These are phyloP conservation scores for Oreohelix idahoensis DNA, from an alignment of 1,140 invertebrate genomes.

Conservation along the genomic window DNA sequence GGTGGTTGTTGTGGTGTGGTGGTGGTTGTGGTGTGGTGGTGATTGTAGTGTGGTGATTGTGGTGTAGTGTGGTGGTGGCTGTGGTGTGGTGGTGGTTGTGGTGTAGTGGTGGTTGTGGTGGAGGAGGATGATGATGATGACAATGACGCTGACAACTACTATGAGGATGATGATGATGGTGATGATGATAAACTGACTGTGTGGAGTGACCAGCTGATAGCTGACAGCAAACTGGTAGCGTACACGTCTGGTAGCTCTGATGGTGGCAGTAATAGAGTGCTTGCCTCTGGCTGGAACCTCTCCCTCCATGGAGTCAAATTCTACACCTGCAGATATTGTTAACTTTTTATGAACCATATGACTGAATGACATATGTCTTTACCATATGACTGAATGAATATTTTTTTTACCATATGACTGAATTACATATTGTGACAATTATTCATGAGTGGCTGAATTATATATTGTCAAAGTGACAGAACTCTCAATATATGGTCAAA, in stretches of 20 bases:
- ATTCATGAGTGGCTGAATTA: too few species aligned
- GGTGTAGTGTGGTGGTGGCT: background rate
- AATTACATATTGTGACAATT: too few species aligned
- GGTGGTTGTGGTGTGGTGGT: background rate
- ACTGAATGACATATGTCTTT: too few species aligned
- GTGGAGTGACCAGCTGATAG: slow-evolving; percentile 68
- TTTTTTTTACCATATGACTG: too few species aligned
- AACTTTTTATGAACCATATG: too few species aligned
- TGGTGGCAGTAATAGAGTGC: slow-evolving; percentile 60
- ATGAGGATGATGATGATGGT: slow-evolving; percentile 27
- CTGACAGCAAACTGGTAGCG: slow-evolving; percentile 70
- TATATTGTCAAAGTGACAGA: too few species aligned
- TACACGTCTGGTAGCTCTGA: slow-evolving; percentile 62
- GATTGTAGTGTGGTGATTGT: background rate
- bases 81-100: background rate
- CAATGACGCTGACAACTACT: background rate
- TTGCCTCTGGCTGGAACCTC: slow-evolving; percentile 67
- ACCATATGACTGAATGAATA: too few species aligned
- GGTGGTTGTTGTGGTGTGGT: background rate
- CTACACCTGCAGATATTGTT: too few species aligned
- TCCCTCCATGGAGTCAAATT: slow-evolving; percentile 64
- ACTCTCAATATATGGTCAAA: too few species aligned
- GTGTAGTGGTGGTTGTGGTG: background rate
- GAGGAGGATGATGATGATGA: background rate
- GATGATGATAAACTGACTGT: slow-evolving; percentile 52